phyloP scores from a whole-genome alignment of 2,113 vertebrate species.

The Sander lucioperca region DNA sequence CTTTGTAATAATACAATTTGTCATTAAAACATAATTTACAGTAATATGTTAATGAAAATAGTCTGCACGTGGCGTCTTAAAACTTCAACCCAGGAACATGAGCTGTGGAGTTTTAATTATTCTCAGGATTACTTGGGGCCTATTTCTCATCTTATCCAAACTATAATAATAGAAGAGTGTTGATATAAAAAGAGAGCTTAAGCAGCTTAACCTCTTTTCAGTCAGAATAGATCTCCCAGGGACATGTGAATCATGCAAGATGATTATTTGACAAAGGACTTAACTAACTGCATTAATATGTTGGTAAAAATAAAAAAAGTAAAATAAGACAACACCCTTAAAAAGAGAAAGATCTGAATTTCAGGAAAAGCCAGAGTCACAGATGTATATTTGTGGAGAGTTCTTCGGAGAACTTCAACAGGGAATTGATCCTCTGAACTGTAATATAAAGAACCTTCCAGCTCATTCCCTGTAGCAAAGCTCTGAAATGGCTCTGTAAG shows the following conservation, averaged over 20 bases:
- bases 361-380: background rate
- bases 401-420: constrained; percentile 12
- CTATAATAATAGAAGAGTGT: constrained; percentile 53
- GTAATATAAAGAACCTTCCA: constrained; percentile 41
- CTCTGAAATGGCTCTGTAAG: constrained; percentile 33
- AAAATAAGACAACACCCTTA: background rate
- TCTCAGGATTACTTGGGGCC: constrained; percentile 52
- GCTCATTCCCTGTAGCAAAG: constrained; percentile 45
- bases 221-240: constrained; percentile 55
- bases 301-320: background rate
- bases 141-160: constrained; percentile 63
- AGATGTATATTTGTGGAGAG: constrained; percentile 1
- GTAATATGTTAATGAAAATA: constrained; percentile 7
- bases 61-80: constrained; percentile 10
- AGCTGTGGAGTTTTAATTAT: constrained; percentile 62
- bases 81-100: constrained; percentile 42
- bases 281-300: constrained; percentile 44
- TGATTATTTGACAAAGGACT: constrained; percentile 52
- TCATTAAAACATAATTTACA: constrained; percentile 24
- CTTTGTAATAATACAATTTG: constrained; percentile 18
- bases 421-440: constrained; percentile 40
- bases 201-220: constrained; percentile 74
- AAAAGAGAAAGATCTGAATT: background rate
- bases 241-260: constrained; percentile 57
- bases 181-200: constrained; percentile 68